These are phyloP conservation scores for Tridacna gigas DNA, from an alignment of 2,888 invertebrate species.

Conservation along the genomic window DNA sequence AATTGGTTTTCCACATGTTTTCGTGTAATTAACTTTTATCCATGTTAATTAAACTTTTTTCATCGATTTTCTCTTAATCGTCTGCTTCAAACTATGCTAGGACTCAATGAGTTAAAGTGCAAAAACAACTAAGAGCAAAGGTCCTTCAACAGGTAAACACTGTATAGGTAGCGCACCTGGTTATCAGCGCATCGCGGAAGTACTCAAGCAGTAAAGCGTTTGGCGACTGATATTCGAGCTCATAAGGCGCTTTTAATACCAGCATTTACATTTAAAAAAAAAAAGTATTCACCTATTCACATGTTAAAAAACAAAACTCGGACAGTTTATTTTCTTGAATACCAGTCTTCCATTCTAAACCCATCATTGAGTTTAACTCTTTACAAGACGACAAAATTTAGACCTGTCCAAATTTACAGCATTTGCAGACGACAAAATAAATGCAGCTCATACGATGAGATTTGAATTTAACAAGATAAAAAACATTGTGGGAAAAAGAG, in stretches of 20 bases:
- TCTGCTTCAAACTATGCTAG: too few relatives aligned
- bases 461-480: too few relatives aligned
- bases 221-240: slow-evolving; percentile 22
- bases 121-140: not conserved
- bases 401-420: too few relatives aligned
- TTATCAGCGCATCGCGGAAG: slow-evolving; percentile 30
- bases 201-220: slow-evolving; percentile 26
- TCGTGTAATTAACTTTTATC: too few relatives aligned
- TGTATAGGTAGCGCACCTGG: slow-evolving; percentile 26
- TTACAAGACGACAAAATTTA: too few relatives aligned
- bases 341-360: not conserved
- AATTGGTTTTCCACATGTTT: too few relatives aligned
- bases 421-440: too few relatives aligned
- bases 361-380: slow-evolving; percentile 15
- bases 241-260: slow-evolving; percentile 17
- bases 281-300: not conserved
- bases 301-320: slow-evolving; percentile 14
- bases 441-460: too few relatives aligned
- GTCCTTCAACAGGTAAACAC: not conserved
- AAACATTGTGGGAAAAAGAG: not conserved
- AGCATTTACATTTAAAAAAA: slow-evolving; percentile 17
- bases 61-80: too few relatives aligned
- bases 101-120: too few relatives aligned
- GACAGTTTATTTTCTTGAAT: slow-evolving; percentile 15
- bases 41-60: too few relatives aligned